Evolutionary conservation across 2,797 vertebrate species (phyloP).

Genomic region (Macropus fuliginosus): DNA sequence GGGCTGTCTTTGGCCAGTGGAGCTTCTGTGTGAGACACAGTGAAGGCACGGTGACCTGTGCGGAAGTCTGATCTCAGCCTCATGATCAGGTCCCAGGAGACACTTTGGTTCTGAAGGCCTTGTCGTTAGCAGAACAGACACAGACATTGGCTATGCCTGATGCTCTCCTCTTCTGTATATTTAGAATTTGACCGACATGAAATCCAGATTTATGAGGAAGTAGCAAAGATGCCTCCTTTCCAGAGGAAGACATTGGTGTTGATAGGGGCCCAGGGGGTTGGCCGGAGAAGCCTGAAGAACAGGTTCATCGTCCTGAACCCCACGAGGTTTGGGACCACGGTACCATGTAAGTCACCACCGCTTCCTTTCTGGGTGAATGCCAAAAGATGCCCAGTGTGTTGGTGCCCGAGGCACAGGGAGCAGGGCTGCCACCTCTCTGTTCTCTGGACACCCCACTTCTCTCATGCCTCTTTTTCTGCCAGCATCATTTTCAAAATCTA

Average conservation of each 20-base stretch:
- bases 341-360: conserved; percentile 93
- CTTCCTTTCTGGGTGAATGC: not conserved
- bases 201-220: conserved; percentile 98
- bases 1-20: not conserved
- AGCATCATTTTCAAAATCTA: not conserved
- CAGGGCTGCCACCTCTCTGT: too few species aligned
- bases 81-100: not conserved
- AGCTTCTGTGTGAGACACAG: too few species aligned
- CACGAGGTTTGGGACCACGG: conserved; percentile 94
- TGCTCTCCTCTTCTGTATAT: conserved; percentile 66
- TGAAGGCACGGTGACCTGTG: not conserved
- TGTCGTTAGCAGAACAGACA: not conserved
- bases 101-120: not conserved
- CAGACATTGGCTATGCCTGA: conserved; percentile 43
- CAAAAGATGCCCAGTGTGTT: too few species aligned
- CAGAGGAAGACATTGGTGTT: conserved; percentile 98
- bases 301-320: conserved; percentile 96
- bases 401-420: too few species aligned
- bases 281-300: conserved; percentile 98
- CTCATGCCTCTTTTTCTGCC: not conserved
- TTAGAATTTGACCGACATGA: conserved; percentile 99
- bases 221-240: conserved; percentile 98
- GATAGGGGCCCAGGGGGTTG: conserved; percentile 98
- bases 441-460: not conserved
- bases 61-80: not conserved